Evolutionary conservation across 1,140 invertebrate species (phyloP).

Genomic region (Mercenaria mercenaria): DNA sequence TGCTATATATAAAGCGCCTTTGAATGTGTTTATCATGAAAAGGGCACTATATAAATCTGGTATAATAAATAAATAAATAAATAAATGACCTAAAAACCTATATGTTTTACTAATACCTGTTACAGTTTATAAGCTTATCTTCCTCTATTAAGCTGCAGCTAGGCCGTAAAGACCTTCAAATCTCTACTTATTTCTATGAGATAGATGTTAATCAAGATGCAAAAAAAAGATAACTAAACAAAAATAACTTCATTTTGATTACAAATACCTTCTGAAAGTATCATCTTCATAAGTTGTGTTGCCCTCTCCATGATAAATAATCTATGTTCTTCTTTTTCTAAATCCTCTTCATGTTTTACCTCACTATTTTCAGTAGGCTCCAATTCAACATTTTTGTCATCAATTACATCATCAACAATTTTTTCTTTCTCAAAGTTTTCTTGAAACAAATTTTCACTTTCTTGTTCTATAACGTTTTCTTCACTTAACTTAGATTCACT

Average conservation of each 20-base stretch:
- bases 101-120: too few relatives aligned
- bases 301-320: background rate
- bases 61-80: too few relatives aligned
- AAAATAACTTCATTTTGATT: background rate
- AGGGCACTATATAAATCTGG: too few relatives aligned
- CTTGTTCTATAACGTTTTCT: background rate
- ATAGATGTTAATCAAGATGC: too few relatives aligned
- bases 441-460: background rate
- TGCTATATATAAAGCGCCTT: too few relatives aligned
- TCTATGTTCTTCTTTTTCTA: background rate
- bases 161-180: too few relatives aligned
- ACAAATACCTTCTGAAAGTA: constrained; percentile 25
- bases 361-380: background rate
- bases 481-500: background rate
- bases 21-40: too few relatives aligned
- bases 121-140: too few relatives aligned
- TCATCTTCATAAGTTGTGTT: background rate
- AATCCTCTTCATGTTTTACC: background rate
- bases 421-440: background rate
- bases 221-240: too few relatives aligned
- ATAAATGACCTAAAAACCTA: too few relatives aligned
- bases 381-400: background rate
- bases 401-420: background rate
- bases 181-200: too few relatives aligned
- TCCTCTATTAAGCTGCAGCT: too few relatives aligned